These are phyloP conservation scores for Noctua janthina DNA, from an alignment of 2,888 invertebrate species.

Conservation along the genomic window DNA sequence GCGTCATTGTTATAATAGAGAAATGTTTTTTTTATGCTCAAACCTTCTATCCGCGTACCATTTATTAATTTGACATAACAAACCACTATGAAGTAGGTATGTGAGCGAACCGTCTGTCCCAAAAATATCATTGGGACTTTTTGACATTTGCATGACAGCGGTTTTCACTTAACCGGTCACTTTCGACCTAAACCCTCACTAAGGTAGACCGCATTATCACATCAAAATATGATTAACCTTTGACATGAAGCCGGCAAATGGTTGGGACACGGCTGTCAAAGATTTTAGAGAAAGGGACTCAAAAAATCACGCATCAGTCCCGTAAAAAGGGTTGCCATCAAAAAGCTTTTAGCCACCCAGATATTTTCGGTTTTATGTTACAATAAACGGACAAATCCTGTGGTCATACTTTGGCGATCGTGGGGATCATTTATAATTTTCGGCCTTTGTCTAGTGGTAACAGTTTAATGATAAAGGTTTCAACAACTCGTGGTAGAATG, in stretches of 20 bases:
- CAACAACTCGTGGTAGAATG: background rate
- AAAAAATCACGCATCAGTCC: constrained; percentile 53
- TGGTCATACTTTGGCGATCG: background rate
- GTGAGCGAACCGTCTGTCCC: background rate
- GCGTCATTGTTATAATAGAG: background rate
- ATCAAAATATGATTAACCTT: constrained; percentile 60
- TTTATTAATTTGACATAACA: constrained; percentile 18
- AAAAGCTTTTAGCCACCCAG: constrained; percentile 64
- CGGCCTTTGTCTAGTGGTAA: background rate
- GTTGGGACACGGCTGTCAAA: constrained; percentile 56
- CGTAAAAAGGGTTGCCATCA: constrained; percentile 50
- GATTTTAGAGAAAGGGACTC: constrained; percentile 49
- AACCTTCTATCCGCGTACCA: background rate
- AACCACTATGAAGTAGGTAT: background rate
- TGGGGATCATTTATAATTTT: background rate
- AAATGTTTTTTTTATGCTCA: background rate
- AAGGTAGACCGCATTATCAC: constrained; percentile 57
- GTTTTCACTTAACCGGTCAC: constrained; percentile 58
- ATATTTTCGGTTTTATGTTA: constrained; percentile 48
- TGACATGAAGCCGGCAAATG: constrained; percentile 51
- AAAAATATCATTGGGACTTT: constrained; percentile 48
- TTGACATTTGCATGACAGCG: constrained; percentile 62
- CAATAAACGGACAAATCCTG: constrained; percentile 17
- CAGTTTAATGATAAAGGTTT: constrained; percentile 8
- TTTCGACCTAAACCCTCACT: constrained; percentile 45